Conservation (phyloP, 2,113 vertebrate genomes). For the Ammodytes dubius region DNA sequence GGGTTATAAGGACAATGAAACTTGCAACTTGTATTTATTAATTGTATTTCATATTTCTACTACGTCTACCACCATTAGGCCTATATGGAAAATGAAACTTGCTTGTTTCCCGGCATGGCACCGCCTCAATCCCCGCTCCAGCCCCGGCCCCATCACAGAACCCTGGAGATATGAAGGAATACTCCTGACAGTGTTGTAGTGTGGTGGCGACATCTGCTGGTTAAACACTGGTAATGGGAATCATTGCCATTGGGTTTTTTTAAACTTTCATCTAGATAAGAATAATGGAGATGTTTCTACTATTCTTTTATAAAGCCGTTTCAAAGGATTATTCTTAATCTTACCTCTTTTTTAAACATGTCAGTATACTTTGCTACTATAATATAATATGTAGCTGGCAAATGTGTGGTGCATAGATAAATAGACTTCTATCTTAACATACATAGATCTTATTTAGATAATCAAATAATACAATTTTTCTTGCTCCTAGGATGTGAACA, state of each 20-base stretch:
- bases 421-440: too few species aligned
- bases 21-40: not conserved
- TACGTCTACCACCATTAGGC: not conserved
- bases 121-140: not conserved
- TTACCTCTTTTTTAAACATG: too few species aligned
- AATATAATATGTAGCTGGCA: too few species aligned
- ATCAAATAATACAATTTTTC: too few species aligned
- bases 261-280: too few species aligned
- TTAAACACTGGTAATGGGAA: not conserved
- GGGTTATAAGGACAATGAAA: not conserved
- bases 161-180: not conserved
- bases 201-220: constrained; percentile 43
- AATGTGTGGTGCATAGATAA: too few species aligned
- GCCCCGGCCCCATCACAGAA: not conserved
- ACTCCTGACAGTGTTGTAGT: not conserved
- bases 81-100: not conserved
- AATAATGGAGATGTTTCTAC: too few species aligned
- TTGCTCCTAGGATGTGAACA: too few species aligned
- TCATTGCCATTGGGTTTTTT: not conserved
- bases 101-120: not conserved
- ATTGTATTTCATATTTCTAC: not conserved
- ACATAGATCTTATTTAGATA: too few species aligned
- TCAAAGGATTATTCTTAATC: too few species aligned
- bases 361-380: too few species aligned
- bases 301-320: too few species aligned